These are phyloP conservation scores for Acanthurus lineatus DNA, from an alignment of 2,797 vertebrate species.

Conservation along the genomic window DNA sequence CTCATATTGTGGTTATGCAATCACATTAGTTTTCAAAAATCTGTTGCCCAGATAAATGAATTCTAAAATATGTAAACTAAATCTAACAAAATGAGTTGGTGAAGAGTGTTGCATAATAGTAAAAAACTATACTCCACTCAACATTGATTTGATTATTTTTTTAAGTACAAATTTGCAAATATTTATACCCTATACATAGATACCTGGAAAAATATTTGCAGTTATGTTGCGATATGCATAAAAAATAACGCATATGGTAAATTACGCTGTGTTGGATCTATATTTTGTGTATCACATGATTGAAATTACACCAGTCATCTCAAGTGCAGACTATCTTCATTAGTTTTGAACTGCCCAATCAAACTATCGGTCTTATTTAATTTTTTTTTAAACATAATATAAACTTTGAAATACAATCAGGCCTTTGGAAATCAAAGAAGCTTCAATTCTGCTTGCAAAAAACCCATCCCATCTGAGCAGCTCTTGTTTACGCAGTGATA, in stretches of 20 bases:
- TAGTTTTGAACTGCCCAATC: not conserved
- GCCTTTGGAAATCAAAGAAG: conserved; percentile 3
- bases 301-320: not conserved
- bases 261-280: too few species aligned
- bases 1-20: not conserved
- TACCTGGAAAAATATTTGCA: not conserved
- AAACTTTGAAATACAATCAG: not conserved
- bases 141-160: not conserved
- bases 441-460: conserved; percentile 27
- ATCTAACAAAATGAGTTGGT: too few species aligned
- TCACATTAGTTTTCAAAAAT: not conserved
- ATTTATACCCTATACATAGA: not conserved
- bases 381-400: conserved; percentile 24
- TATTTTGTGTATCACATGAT: not conserved
- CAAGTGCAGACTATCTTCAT: not conserved
- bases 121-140: not conserved
- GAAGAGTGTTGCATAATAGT: not conserved
- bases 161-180: not conserved
- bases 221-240: too few species aligned
- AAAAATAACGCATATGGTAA: too few species aligned
- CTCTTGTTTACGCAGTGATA: conserved; percentile 32
- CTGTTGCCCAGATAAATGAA: not conserved
- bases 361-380: conserved; percentile 25
- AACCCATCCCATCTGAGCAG: conserved; percentile 1
- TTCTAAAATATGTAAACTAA: not conserved